These are phyloP conservation scores for Bombus soroeensis DNA, from an alignment of 1,140 invertebrate genomes.

Conservation along the genomic window DNA sequence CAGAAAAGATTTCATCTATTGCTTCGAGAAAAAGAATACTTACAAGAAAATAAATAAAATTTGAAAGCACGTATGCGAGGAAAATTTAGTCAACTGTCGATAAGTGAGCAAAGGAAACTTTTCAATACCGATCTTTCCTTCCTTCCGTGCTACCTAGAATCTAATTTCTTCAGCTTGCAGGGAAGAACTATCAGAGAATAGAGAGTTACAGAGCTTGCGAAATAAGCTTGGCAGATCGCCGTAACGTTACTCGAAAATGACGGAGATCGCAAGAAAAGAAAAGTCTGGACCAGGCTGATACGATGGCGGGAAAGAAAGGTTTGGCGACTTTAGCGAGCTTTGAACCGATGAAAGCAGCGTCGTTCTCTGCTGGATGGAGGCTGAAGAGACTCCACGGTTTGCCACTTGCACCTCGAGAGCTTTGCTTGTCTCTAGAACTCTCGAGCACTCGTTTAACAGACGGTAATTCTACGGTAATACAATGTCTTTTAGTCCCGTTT, in stretches of 20 bases:
- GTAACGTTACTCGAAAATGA: conserved; percentile 8
- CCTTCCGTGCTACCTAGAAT: not conserved
- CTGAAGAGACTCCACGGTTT: conserved; percentile 69
- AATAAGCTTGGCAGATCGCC: conserved; percentile 3
- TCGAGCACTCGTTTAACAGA: conserved; percentile 63
- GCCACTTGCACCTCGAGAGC: conserved; percentile 71
- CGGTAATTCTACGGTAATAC: conserved; percentile 57
- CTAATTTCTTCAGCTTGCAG: not conserved
- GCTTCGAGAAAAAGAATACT: no score
- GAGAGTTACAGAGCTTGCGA: not conserved
- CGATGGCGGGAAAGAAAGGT: conserved; percentile 34
- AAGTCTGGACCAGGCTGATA: conserved; percentile 52
- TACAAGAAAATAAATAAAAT: not conserved
- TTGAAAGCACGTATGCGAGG: not conserved
- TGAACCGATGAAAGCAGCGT: conserved; percentile 52
- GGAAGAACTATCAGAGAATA: not conserved
- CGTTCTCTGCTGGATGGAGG: conserved; percentile 50
- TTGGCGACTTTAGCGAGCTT: conserved; percentile 53
- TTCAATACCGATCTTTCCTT: not conserved
- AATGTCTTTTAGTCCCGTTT: conserved; percentile 32
- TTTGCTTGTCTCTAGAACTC: conserved; percentile 66
- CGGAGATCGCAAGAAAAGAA: conserved; percentile 12
- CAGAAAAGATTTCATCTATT: no score
- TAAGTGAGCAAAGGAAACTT: not conserved
- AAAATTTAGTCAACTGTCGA: not conserved